Evolutionary conservation across 2,113 vertebrate genomes (phyloP).

Genomic region (Phylloscopus trochilus): DNA sequence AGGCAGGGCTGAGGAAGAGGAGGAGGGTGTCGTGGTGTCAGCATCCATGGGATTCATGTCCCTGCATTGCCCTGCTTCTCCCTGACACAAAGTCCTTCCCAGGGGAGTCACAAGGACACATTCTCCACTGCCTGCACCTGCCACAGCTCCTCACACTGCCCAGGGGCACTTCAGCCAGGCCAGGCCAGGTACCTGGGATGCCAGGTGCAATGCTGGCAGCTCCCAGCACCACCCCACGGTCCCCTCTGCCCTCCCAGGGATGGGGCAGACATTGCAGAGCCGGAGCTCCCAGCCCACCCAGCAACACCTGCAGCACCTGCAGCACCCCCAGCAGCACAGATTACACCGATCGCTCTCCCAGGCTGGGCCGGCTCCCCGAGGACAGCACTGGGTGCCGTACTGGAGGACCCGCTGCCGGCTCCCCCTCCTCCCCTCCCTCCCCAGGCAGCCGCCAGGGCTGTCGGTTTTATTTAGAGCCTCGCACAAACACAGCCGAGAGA

Average conservation of each 20-base stretch:
- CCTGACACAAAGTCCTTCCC: background rate
- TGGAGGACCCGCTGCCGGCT: background rate
- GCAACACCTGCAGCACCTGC: background rate
- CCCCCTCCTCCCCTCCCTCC: background rate
- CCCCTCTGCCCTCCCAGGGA: background rate
- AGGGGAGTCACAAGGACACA: background rate
- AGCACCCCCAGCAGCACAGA: background rate
- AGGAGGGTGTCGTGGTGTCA: background rate
- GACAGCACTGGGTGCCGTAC: background rate
- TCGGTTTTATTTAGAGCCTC: constrained; percentile 45
- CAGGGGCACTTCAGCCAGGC: background rate
- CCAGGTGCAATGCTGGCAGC: background rate
- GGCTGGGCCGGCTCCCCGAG: fast-evolving
- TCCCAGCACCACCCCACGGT: background rate
- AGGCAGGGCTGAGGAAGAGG: background rate
- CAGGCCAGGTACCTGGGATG: background rate
- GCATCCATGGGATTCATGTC: background rate
- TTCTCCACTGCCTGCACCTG: background rate
- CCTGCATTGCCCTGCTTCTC: background rate
- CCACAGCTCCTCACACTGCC: background rate
- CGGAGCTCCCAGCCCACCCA: background rate
- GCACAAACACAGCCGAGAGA: constrained; percentile 34
- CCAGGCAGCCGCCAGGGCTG: constrained; percentile 12
- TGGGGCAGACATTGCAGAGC: fast-evolving
- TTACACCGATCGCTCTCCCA: background rate